Evolutionary conservation across 2,888 invertebrate species (phyloP).

Genomic region (Tenthredo distinguenda): DNA sequence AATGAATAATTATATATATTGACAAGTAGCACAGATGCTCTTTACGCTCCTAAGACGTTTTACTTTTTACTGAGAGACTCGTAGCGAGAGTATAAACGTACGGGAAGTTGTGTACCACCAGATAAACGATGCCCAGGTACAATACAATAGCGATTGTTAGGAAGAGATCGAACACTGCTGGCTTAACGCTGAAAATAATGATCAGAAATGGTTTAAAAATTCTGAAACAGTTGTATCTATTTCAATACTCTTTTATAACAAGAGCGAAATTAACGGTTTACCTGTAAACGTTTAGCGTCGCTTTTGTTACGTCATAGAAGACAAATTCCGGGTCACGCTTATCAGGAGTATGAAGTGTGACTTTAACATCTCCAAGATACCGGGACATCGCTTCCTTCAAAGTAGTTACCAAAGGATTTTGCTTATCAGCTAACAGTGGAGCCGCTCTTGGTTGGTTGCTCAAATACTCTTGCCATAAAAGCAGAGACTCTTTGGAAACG

Average conservation of each 20-base stretch:
- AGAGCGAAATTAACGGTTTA: conserved; percentile 74
- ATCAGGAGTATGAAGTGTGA: conserved; percentile 86
- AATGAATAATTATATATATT: conserved; percentile 12
- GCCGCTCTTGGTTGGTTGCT: conserved; percentile 88
- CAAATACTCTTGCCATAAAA: conserved; percentile 88
- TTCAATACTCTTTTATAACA: conserved; percentile 1
- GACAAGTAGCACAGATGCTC: background rate
- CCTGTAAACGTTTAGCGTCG: conserved; percentile 93
- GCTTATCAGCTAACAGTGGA: conserved; percentile 84
- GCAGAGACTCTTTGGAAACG: conserved; percentile 86
- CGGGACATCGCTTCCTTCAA: conserved; percentile 87
- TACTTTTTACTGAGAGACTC: conserved; percentile 70
- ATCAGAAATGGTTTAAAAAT: conserved; percentile 56
- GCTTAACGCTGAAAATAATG: conserved; percentile 90
- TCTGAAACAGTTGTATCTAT: background rate
- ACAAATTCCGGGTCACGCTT: conserved; percentile 95
- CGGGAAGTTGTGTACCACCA: conserved; percentile 87
- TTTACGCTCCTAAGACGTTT: conserved; percentile 66
- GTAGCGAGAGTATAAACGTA: conserved; percentile 82
- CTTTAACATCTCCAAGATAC: conserved; percentile 88
- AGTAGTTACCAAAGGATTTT: conserved; percentile 84
- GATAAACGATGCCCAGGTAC: conserved; percentile 92
- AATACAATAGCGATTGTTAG: conserved; percentile 91
- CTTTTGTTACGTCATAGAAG: conserved; percentile 91
- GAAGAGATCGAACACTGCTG: conserved; percentile 98